A percentile compares a stretch with the other conserved stretches of the same genome.
Evolutionary conservation across 1,140 invertebrate species (phyloP).

Genomic region (Trichomalopsis sarcophagae): DNA sequence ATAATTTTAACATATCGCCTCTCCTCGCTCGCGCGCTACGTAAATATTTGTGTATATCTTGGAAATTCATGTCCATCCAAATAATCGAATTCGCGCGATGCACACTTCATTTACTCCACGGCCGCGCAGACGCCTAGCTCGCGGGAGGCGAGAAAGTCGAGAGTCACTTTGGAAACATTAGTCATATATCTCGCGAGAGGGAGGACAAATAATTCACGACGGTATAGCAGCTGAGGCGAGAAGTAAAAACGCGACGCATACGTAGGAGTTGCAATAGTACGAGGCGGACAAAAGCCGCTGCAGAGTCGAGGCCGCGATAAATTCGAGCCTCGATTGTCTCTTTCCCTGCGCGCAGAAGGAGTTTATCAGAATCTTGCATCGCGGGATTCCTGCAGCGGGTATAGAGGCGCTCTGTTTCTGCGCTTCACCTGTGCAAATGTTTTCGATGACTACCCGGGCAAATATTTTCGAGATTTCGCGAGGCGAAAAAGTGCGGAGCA

Average conservation of each 20-base stretch:
- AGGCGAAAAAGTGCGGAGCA: too few species aligned
- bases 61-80: background rate
- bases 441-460: background rate
- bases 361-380: conserved; percentile 31
- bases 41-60: too few species aligned
- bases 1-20: background rate
- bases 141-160: background rate
- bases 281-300: background rate
- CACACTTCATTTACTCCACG: too few species aligned
- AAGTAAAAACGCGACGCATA: conserved; percentile 16
- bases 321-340: conserved; percentile 50
- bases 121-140: background rate
- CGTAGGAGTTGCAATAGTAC: conserved; percentile 29
- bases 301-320: conserved; percentile 9
- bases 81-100: too few species aligned
- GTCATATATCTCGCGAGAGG: conserved; percentile 9
- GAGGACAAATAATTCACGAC: conserved; percentile 21
- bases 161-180: conserved; percentile 44
- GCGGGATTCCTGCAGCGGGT: background rate
- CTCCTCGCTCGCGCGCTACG: background rate
- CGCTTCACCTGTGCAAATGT: conserved; percentile 30
- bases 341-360: conserved; percentile 6
- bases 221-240: background rate
- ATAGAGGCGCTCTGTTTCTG: background rate
- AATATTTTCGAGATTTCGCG: background rate